Conservation (phyloP, 2,113 vertebrate genomes). For the Chlamydotis undulata region DNA sequence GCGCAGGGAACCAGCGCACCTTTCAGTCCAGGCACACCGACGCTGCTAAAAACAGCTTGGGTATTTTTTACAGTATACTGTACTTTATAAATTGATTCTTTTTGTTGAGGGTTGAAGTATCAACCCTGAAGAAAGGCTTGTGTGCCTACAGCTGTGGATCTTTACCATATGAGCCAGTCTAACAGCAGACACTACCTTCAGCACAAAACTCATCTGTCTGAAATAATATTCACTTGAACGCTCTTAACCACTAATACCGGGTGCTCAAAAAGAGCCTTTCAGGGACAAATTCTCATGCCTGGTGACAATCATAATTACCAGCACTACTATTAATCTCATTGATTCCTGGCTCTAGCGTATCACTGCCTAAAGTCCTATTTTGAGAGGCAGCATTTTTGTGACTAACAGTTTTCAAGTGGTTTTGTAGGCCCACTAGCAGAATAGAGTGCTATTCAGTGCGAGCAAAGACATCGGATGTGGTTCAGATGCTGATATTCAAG, state of each 20-base stretch:
- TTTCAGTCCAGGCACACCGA: background rate
- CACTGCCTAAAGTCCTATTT: background rate
- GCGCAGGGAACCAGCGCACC: accelerated
- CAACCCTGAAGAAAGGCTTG: background rate
- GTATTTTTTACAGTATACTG: background rate
- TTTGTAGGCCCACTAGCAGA: background rate
- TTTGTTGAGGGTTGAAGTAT: background rate
- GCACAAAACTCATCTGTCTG: background rate
- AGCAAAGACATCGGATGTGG: background rate
- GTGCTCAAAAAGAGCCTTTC: background rate
- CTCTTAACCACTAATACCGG: background rate
- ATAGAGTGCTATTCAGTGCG: background rate
- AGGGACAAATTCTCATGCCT: background rate
- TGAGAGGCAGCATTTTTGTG: background rate
- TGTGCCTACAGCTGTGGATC: background rate
- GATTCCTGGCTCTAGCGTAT: background rate
- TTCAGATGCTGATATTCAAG: background rate
- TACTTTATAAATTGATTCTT: background rate
- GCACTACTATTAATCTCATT: background rate
- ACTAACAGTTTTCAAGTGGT: background rate
- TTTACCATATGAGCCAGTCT: background rate
- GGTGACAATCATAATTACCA: background rate
- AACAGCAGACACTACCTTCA: background rate
- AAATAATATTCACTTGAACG: background rate
- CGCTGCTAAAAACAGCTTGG: background rate